Evolutionary conservation across 2,888 invertebrate genomes (phyloP).

Genomic region (Drosophila buzzatii): DNA sequence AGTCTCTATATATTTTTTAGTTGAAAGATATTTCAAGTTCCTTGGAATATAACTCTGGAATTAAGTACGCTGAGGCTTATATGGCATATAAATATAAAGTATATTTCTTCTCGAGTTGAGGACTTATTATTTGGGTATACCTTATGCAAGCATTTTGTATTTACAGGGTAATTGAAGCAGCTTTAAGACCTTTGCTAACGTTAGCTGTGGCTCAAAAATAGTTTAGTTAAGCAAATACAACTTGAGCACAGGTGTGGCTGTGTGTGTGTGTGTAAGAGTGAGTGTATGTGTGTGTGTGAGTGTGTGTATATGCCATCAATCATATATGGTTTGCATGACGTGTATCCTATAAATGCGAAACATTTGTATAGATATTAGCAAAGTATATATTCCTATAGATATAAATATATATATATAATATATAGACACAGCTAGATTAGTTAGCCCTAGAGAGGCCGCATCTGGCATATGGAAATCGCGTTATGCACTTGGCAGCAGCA

Average conservation of each 20-base stretch:
- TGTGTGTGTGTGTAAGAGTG: not conserved
- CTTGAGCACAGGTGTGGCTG: conserved; percentile 10
- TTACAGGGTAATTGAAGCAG: conserved; percentile 15
- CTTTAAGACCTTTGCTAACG: not conserved
- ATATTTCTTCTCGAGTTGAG: not conserved
- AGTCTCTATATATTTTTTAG: too few species aligned
- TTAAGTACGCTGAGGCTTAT: too few species aligned
- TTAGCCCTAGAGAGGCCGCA: conserved; percentile 3
- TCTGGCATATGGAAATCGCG: conserved; percentile 46
- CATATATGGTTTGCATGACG: conserved; percentile 30
- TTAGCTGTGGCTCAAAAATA: conserved; percentile 3
- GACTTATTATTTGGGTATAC: not conserved
- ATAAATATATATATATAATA: too few species aligned
- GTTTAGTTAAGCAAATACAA: conserved; percentile 19
- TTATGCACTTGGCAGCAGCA: conserved; percentile 49
- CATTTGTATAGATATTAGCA: not conserved
- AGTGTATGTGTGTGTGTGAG: conserved; percentile 4
- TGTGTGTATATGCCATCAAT: conserved; percentile 35
- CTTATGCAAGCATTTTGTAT: not conserved
- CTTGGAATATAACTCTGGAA: too few species aligned
- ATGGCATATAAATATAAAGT: too few species aligned
- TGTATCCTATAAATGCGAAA: conserved; percentile 16
- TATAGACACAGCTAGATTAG: too few species aligned
- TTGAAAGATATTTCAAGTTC: too few species aligned
- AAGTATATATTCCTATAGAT: not conserved